phyloP scores from a whole-genome alignment of 2,888 invertebrate species.

The Phragmatobia fuliginosa region DNA sequence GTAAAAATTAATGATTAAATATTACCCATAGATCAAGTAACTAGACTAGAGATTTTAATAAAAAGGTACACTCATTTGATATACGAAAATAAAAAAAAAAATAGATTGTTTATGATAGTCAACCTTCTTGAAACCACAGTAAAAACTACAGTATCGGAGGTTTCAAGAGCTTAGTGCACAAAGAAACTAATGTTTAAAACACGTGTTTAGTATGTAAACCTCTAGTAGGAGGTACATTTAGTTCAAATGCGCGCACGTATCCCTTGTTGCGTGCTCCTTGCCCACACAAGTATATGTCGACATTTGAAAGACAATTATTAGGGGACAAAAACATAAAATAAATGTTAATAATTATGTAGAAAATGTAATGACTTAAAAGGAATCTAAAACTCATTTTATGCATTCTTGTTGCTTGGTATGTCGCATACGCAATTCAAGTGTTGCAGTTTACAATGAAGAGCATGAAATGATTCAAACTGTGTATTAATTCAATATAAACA shows the following conservation, averaged over 20 bases:
- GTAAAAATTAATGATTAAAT: background rate
- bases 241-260: background rate
- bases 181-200: background rate
- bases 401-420: background rate
- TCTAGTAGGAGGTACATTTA: background rate
- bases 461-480: constrained; percentile 6
- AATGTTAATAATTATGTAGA: no score
- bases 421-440: background rate
- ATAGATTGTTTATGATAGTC: background rate
- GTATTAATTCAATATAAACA: background rate
- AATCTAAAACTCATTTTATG: background rate
- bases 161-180: background rate
- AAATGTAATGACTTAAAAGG: background rate
- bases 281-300: background rate
- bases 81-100: background rate
- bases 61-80: background rate
- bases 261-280: background rate
- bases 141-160: no score
- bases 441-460: background rate
- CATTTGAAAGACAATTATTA: background rate
- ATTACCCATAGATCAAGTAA: background rate
- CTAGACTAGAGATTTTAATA: background rate
- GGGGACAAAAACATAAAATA: background rate
- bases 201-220: constrained; percentile 3
- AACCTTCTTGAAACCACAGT: background rate